phyloP scores from a whole-genome alignment of 2,797 vertebrate species.

The Peromyscus melanophrys region DNA sequence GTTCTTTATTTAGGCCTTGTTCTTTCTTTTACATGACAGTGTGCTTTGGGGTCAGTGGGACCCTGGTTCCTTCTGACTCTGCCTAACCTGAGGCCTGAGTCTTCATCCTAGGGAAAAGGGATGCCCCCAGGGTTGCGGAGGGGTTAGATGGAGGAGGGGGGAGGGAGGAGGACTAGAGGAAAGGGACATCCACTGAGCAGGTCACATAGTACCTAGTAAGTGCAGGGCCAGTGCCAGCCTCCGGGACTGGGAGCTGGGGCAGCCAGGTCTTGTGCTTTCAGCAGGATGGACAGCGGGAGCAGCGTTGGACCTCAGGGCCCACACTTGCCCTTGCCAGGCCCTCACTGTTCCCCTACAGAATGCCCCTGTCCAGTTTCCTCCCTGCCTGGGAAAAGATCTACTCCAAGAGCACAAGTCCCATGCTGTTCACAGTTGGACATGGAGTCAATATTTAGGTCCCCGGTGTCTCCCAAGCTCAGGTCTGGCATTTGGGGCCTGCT shows the following conservation, averaged over 20 bases:
- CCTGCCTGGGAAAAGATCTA: neutral
- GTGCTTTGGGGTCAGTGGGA: slow-evolving; percentile 34
- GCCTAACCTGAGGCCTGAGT: slow-evolving; percentile 1
- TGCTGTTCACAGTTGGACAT: neutral
- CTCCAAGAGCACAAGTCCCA: neutral
- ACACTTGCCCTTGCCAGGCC: neutral
- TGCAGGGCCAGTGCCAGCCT: neutral
- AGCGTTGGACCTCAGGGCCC: neutral
- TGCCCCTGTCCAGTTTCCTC: neutral
- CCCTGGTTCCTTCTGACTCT: neutral
- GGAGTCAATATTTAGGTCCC: neutral
- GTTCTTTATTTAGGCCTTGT: slow-evolving; percentile 66
- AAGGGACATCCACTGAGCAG: neutral
- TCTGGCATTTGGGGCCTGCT: neutral
- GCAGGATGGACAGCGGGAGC: slow-evolving; percentile 30
- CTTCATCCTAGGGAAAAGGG: slow-evolving; percentile 24
- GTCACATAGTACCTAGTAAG: neutral
- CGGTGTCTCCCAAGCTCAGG: neutral
- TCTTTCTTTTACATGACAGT: slow-evolving; percentile 19
- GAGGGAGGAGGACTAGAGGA: neutral
- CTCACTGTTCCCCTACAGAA: neutral
- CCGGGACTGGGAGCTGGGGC: neutral
- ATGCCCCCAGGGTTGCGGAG: neutral
- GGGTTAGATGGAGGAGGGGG: no score
- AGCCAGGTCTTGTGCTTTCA: neutral